Base-by-base conservation (phyloP, 2,888 invertebrate genomes). In the Oxyteleia sp. region DNA sequence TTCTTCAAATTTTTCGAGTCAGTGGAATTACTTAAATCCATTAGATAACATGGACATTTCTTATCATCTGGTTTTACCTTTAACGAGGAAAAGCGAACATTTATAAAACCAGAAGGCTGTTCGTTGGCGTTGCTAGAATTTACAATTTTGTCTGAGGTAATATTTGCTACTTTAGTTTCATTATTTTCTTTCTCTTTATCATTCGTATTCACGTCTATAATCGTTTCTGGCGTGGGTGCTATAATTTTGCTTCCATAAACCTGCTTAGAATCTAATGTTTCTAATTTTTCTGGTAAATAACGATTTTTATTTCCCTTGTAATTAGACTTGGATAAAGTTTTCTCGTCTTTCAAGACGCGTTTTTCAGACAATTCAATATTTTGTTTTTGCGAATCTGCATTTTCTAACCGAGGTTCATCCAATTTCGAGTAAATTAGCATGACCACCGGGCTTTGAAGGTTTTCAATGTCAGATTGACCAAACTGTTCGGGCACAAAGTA, bases 401-500 rank as follows among this genome's bases (percentile, higher is more conserved):
- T 49, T 38, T 49, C 4, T 0, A 69, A 18, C 0, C 49, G 47
- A 15, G 82, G 64, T 23, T 84, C 74, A 7, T 75, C 53, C 3
- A 79, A 53, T 38, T 83, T 83, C 0, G 79, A 69, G 43, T 83
- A 78, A 43, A 74, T 79, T 10, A 83, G 45, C 79, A 78, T 72
- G 4, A 83, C 63, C 1, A 79, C 47, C 3, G 78, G 69, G 49
- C 78, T 71, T 63, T 45, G 43, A 7, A 75, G 29, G 16, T 75
- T 43, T 63, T 74, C 74, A 18, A 69, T 26, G 8, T 79, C 38
- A 0, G 66, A 16, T 20, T 53, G 47, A 3, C 26, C 35, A 2
- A 64, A 41, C 15, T n/a, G 38, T 45, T 69, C 55, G 11, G 74
- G 8, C 0, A 16, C n/a, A n/a, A 49, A 49, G 8, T 43, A 76